These are phyloP conservation scores for Sebastes steindachneri DNA, from an alignment of 2,797 vertebrate genomes.

Conservation along the genomic window DNA sequence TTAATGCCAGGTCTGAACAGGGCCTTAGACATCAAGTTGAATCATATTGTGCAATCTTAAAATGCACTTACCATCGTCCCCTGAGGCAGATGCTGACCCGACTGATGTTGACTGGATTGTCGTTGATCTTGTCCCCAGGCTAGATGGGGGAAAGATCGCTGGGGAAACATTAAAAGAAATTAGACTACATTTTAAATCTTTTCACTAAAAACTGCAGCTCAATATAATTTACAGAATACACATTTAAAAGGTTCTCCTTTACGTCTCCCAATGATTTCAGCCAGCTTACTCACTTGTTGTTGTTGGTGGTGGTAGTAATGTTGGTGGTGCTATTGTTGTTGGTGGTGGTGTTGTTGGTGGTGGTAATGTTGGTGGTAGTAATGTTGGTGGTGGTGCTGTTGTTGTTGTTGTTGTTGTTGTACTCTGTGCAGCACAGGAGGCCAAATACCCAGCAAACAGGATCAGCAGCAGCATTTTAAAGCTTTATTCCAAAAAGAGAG, in stretches of 20 bases:
- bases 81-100: neutral
- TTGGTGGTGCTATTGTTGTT: fast-evolving
- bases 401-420: too few relatives aligned
- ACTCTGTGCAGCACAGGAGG: conserved; percentile 30
- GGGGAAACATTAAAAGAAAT: neutral
- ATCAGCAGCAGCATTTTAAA: conserved; percentile 64
- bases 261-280: neutral
- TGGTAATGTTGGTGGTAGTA: too few relatives aligned
- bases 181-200: neutral
- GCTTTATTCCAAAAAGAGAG: neutral
- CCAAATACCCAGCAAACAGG: conserved; percentile 53
- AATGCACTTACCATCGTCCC: neutral
- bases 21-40: neutral
- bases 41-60: neutral
- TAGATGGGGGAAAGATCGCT: neutral
- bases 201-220: neutral
- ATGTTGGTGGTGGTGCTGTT: too few relatives aligned
- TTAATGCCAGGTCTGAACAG: too few relatives aligned
- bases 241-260: neutral
- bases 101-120: too few relatives aligned
- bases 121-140: neutral
- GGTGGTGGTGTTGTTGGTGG: too few relatives aligned
- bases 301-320: too few relatives aligned
- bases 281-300: conserved; percentile 45
- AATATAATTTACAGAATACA: neutral